Percentiles rank a stretch among this genome's conserved stretches.
Evolutionary conservation across 2,888 invertebrate species (phyloP).

Genomic region (Aromia moschata): DNA sequence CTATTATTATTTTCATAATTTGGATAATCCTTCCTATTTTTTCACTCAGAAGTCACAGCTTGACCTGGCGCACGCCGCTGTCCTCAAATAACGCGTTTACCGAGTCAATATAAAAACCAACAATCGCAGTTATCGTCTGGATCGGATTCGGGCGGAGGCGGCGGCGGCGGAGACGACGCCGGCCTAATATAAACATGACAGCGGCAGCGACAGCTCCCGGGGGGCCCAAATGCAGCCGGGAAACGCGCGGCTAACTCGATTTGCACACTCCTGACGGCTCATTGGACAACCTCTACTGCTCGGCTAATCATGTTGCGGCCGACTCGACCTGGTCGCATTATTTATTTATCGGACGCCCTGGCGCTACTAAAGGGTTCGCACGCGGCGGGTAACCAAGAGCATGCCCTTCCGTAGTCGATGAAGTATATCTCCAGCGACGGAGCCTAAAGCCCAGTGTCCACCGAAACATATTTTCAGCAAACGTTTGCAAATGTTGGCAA

Average conservation of each 20-base stretch:
- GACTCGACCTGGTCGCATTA: slow-evolving; percentile 41
- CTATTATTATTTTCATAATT: too few relatives aligned
- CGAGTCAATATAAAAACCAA: slow-evolving; percentile 20
- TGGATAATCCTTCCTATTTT: too few relatives aligned
- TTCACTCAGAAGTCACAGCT: too few relatives aligned
- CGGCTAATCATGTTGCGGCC: slow-evolving; percentile 53
- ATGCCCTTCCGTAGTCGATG: not conserved
- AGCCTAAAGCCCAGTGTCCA: too few relatives aligned
- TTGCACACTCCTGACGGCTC: slow-evolving; percentile 55
- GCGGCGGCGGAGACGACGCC: slow-evolving; percentile 21
- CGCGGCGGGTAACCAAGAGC: not conserved
- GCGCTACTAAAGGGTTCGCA: slow-evolving; percentile 11
- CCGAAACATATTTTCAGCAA: too few relatives aligned
- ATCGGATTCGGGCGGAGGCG: not conserved
- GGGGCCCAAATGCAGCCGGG: slow-evolving; percentile 50
- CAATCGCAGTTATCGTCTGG: slow-evolving; percentile 17
- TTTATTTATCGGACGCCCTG: slow-evolving; percentile 40
- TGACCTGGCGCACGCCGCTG: not conserved
- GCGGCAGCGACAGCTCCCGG: slow-evolving; percentile 50
- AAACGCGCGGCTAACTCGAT: slow-evolving; percentile 56
- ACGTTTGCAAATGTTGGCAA: too few relatives aligned
- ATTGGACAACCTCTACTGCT: slow-evolving; percentile 53
- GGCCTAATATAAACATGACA: slow-evolving; percentile 54
- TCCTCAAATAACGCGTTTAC: slow-evolving; percentile 13
- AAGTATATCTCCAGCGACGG: too few relatives aligned